Base-by-base conservation (phyloP, 2,888 invertebrate species). In the Hemaris fuciformis region DNA sequence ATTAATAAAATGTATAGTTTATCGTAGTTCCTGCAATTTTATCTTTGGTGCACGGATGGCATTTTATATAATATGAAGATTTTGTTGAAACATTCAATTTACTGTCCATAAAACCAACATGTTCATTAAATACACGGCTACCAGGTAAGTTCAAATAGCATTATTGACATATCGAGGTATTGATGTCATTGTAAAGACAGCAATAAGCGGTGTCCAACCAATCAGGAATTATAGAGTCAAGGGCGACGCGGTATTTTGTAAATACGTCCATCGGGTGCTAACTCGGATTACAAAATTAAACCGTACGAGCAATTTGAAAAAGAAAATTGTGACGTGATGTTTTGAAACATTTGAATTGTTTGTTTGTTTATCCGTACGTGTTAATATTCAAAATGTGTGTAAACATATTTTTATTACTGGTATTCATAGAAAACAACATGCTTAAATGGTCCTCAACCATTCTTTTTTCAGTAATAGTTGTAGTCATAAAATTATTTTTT, bases 341-440 rank as follows among this genome's bases (percentile, higher is more conserved):
- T 48, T 25, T 10, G 22, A 13, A 5, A 20, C 23, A 10, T 22
- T 22, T 46, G n/a, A 53, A 10, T 7, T 31, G 18, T 18, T 18
- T 20, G 18, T 4, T 53, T 31, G 27, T 27, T 53, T n/a, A 48
- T 53, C 20, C 53, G 53, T 53, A 53, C 53, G 53, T 53, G 53
- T 53, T 18, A 31, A 31, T 53, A n/a, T 31, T 18, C 10, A 25
- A 23, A 10, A 27, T 5, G 31, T 27, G 27, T 20, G 31, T 53
- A 53, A 53, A 31, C 53, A 27, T 27, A 18, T 31, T 45, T 20
- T 45, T 22, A 18, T 1, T 18, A 53, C 53, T 18, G 18, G 53
- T 27, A 3, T 7, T 15, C 18, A 18, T n/a, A 18, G 8, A 27
- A 8, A 27, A n/a, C 23, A 8, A 23, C 43, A 22, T 43, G 10